Conservation (phyloP, 2,888 invertebrate genomes). For the Cremastobaeus sp. region DNA sequence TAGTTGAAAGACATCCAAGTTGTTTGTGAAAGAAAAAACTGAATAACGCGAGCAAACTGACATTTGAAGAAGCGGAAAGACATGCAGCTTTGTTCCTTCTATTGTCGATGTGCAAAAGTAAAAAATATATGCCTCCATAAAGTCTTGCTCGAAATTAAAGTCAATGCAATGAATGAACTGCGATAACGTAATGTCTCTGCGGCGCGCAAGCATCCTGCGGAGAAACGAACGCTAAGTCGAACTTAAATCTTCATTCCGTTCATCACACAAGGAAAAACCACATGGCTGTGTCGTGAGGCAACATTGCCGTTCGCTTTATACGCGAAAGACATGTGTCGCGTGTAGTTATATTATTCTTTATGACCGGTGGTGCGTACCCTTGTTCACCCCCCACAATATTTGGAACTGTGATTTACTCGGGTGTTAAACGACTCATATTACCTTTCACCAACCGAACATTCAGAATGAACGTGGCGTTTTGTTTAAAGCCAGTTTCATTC, state of each 20-base stretch:
- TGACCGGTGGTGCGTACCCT: constrained; percentile 68
- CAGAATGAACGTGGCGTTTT: constrained; percentile 51
- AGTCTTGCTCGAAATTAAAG: constrained; percentile 45
- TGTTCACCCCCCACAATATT: constrained; percentile 72
- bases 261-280: constrained; percentile 53
- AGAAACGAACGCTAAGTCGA: constrained; percentile 61
- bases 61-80: constrained; percentile 5
- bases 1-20: too few relatives aligned
- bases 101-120: constrained; percentile 43
- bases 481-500: constrained; percentile 45
- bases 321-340: constrained; percentile 76
- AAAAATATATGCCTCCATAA: constrained; percentile 46
- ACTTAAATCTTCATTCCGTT: constrained; percentile 75
- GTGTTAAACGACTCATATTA: constrained; percentile 72
- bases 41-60: not conserved
- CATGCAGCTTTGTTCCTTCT: not conserved
- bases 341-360: constrained; percentile 78
- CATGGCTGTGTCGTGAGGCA: constrained; percentile 56
- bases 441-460: constrained; percentile 60
- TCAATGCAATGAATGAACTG: constrained; percentile 50
- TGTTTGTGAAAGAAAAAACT: too few relatives aligned
- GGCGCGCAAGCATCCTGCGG: constrained; percentile 60
- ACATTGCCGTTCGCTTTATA: constrained; percentile 62
- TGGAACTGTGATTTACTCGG: constrained; percentile 75
- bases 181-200: constrained; percentile 53